Conservation (phyloP, 1,140 invertebrate species). For the Apis dorsata region DNA sequence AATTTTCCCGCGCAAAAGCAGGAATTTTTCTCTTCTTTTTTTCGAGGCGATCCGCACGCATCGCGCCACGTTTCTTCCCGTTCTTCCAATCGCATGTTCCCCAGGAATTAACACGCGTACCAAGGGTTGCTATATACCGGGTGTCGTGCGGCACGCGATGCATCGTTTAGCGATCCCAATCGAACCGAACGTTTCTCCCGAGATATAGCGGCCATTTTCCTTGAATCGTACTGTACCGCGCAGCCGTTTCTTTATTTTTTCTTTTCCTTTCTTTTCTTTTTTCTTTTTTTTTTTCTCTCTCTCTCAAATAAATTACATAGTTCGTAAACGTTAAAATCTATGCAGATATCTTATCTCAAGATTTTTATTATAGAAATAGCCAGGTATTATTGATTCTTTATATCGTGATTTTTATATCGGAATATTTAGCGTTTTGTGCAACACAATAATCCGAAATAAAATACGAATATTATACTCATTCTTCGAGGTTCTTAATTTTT, state of each 20-base stretch:
- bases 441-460: too few species aligned
- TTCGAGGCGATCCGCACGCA: constrained; percentile 1
- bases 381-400: too few species aligned
- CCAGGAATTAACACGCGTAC: constrained; percentile 20
- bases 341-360: too few species aligned
- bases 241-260: background rate
- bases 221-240: background rate
- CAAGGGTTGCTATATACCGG: constrained; percentile 24
- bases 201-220: background rate
- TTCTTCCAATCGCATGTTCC: constrained; percentile 13
- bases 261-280: background rate
- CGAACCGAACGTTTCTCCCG: constrained; percentile 6
- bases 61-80: background rate
- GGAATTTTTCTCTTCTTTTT: too few species aligned
- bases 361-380: too few species aligned
- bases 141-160: constrained; percentile 50
- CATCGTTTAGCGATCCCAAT: constrained; percentile 33
- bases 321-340: too few species aligned
- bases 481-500: too few species aligned
- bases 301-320: too few species aligned
- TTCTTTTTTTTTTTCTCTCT: too few species aligned
- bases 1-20: background rate
- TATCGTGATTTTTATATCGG: too few species aligned
- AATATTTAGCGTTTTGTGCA: too few species aligned
- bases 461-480: too few species aligned